Evolutionary conservation across 2,113 vertebrate genomes (phyloP), one percentile per base, ranked within the genome.

Genomic region (Peucedramus taeniatus): DNA sequence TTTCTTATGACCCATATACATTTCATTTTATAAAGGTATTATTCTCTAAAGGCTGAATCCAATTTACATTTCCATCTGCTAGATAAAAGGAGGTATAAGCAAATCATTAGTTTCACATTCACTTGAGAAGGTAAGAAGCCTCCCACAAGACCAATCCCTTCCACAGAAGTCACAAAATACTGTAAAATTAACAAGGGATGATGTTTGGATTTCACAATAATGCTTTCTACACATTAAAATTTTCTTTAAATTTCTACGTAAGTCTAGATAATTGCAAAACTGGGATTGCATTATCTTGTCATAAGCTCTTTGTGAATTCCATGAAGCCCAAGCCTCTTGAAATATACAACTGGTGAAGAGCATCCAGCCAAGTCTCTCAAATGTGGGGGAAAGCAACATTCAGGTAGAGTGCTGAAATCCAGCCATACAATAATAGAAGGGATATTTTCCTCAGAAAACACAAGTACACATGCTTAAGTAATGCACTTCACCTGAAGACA

Each of bases 61-160:
- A 75, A 76, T 76, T 83, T 89, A 81, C 24, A 33, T 70, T 83
- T 90, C 60, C 23, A 68, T 71, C 64, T 77, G 28, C 45, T 70
- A 8, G 28, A 70, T 69, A 77, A 74, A 94, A 90, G 37, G 28
- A 75, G 17, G 5, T 17, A 49, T 65, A 85, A 85, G 22, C 37
- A 77, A 83, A 65, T 54, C 28, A 90, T 37, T 88, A 51, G 40
- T 26, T 61, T 91, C 35, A 24, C 15, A 50, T 53, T 83, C 37
- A 93, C 63, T 50, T 79, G 42, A 79, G 22, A 84, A 47, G 16
- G 17, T 30, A 61, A 83, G 18, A 69, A 80, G 13, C 6, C 21
- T 76, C 63, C 40, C n/a, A 44, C 10, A 87, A 83, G 47, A 61
- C 31, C 26, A 57, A 80, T n/a, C 5, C 18, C n/a, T 40, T 72